phyloP scores from a whole-genome alignment of 2,113 vertebrate species.

The Centropus unirufus region DNA sequence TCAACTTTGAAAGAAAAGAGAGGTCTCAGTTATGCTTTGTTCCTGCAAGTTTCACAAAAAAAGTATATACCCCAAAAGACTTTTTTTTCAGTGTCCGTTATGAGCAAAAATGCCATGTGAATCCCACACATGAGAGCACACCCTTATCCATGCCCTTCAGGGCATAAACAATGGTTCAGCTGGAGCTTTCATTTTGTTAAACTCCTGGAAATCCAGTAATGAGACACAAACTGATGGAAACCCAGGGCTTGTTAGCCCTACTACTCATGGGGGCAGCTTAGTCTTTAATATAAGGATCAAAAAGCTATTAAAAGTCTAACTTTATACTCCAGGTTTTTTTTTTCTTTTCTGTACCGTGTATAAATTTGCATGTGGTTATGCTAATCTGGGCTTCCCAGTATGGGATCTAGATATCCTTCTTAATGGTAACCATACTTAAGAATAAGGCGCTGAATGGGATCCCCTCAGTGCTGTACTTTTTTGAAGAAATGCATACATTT shows the following conservation, averaged over 20 bases:
- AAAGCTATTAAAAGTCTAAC: neutral
- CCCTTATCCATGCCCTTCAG: neutral
- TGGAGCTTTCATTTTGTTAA: constrained; percentile 7
- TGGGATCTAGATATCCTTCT: neutral
- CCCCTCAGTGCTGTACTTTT: neutral
- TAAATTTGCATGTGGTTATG: constrained; percentile 39
- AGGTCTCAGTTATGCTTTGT: neutral
- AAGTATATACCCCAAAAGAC: neutral
- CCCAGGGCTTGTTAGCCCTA: neutral
- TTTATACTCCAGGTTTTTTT: neutral
- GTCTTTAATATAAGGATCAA: constrained; percentile 45
- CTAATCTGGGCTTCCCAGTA: constrained; percentile 11
- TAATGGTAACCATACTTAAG: neutral
- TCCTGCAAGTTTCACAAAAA: neutral
- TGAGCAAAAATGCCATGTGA: neutral
- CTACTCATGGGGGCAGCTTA: neutral
- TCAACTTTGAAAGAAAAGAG: neutral
- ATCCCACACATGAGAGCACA: neutral
- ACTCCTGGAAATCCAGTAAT: neutral
- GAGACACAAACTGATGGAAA: neutral
- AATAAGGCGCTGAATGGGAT: neutral
- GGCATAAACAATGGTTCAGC: neutral
- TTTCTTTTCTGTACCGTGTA: neutral
- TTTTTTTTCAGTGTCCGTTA: neutral
- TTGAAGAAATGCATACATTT: neutral